These are phyloP conservation scores for Tragelaphus scriptus DNA, from an alignment of 2,113 vertebrate genomes.

Conservation along the genomic window DNA sequence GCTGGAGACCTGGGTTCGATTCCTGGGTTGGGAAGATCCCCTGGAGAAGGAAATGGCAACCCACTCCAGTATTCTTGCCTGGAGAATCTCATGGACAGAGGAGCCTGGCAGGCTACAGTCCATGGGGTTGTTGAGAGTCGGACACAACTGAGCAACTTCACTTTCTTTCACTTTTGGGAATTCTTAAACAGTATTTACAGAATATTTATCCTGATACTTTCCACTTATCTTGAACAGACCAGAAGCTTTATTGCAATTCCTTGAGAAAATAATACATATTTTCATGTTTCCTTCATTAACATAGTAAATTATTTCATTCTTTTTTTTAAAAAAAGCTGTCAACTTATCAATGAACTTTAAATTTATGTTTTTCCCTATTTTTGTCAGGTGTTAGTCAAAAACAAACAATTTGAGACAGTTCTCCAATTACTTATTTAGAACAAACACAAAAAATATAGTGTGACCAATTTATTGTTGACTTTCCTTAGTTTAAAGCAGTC, in stretches of 20 bases:
- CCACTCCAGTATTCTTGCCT: no score
- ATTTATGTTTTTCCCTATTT: neutral
- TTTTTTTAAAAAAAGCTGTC: neutral
- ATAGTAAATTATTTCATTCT: neutral
- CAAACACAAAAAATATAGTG: neutral
- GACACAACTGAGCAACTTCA: no score
- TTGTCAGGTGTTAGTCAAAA: neutral
- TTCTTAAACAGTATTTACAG: neutral
- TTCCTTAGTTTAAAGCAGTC: neutral
- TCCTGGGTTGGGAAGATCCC: no score
- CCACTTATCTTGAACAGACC: neutral
- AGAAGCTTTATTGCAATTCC: neutral
- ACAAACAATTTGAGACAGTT: neutral
- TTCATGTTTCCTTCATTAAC: neutral
- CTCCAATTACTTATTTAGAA: neutral
- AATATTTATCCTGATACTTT: neutral
- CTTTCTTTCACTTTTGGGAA: neutral
- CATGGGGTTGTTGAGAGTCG: accelerated
- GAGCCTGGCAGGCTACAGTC: no score
- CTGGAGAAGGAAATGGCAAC: no score
- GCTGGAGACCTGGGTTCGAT: accelerated
- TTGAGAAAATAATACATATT: constrained; percentile 27
- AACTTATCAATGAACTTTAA: neutral
- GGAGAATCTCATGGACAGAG: no score
- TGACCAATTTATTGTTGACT: neutral